Conservation (phyloP, 2,888 invertebrate genomes). For the Tachina fera region DNA sequence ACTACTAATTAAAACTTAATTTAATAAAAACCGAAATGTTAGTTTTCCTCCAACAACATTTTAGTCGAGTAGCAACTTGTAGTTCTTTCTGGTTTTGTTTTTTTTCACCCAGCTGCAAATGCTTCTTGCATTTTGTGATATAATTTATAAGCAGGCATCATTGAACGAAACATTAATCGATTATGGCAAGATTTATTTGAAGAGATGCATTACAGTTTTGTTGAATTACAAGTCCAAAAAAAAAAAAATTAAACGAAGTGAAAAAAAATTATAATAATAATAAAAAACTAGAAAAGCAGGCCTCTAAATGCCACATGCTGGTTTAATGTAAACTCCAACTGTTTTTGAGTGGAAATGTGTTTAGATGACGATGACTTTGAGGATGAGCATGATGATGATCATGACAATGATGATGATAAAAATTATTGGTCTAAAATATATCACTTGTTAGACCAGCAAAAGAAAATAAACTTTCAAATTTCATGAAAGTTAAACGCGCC, state of each 20-base stretch:
- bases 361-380: background rate
- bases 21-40: background rate
- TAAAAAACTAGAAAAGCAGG: conserved; percentile 31
- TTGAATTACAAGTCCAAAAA: conserved; percentile 33
- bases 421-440: conserved; percentile 42
- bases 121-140: conserved; percentile 28
- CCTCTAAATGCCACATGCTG: conserved; percentile 62
- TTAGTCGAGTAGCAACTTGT: background rate
- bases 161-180: conserved; percentile 52
- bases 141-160: conserved; percentile 44
- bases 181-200: conserved; percentile 57
- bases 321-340: conserved; percentile 64
- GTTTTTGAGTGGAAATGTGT: conserved; percentile 27
- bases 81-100: background rate
- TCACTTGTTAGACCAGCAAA: conserved; percentile 42
- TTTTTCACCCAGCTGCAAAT: background rate
- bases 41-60: background rate
- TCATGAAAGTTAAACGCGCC: conserved; percentile 36
- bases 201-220: conserved; percentile 44
- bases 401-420: conserved; percentile 7
- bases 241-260: background rate
- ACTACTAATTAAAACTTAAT: conserved; percentile 10
- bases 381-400: conserved; percentile 18
- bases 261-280: background rate
- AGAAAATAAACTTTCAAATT: conserved; percentile 58